Evolutionary conservation across 1,140 invertebrate genomes (phyloP).

Genomic region (Mercenaria mercenaria): DNA sequence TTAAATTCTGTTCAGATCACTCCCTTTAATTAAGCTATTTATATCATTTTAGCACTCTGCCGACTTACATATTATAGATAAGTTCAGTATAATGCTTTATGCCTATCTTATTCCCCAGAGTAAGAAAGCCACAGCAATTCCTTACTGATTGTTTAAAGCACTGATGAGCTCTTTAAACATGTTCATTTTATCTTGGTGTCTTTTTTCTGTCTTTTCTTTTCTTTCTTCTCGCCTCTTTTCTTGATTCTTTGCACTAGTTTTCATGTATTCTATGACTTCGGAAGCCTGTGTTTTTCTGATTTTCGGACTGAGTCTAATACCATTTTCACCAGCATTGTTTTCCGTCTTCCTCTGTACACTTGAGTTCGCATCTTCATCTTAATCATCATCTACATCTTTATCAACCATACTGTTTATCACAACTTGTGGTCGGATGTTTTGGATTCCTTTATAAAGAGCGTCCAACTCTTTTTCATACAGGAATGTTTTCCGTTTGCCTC

Average conservation of each 20-base stretch:
- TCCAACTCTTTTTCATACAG: constrained; percentile 8
- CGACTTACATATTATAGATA: no score
- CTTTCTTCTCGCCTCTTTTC: constrained; percentile 1
- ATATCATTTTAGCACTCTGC: no score
- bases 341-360: neutral
- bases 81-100: no score
- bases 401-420: neutral
- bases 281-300: neutral
- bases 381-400: neutral
- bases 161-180: neutral
- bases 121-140: neutral
- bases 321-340: neutral
- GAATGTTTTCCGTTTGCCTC: neutral
- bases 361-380: neutral
- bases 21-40: no score
- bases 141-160: neutral
- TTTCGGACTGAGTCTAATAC: neutral
- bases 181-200: neutral
- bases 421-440: neutral
- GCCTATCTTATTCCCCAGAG: no score
- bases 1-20: no score
- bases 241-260: neutral
- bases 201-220: neutral
- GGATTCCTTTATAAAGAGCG: neutral
- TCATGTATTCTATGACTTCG: neutral